Conservation (phyloP, 2,113 vertebrate species). For the Channa maculata region DNA sequence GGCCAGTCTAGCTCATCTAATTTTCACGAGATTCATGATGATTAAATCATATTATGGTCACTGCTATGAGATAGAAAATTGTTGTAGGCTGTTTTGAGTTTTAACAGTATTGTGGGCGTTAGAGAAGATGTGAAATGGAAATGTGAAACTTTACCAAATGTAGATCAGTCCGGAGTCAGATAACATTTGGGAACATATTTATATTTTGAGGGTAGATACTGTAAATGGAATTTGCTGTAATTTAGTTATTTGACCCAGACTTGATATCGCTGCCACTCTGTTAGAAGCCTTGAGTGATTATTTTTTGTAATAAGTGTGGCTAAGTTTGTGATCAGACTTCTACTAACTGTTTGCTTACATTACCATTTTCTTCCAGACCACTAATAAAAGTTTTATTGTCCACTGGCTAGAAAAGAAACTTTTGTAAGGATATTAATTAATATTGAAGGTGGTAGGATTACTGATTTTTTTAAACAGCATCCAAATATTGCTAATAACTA, state of each 20-base stretch:
- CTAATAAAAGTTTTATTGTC: constrained; percentile 15
- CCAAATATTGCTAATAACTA: constrained; percentile 55
- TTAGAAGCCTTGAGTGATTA: constrained; percentile 9
- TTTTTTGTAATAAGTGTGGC: constrained; percentile 22
- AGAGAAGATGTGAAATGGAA: constrained; percentile 30
- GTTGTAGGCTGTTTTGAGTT: constrained; percentile 6
- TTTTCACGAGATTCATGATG: constrained; percentile 2
- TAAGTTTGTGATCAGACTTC: constrained; percentile 23
- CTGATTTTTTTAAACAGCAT: constrained; percentile 52
- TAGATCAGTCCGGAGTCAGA: constrained; percentile 46
- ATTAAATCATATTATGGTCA: constrained; percentile 8
- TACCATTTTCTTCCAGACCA: constrained; percentile 28
- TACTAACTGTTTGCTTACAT: constrained; percentile 20
- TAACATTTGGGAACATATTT: constrained; percentile 10
- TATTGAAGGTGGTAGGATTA: constrained; percentile 41
- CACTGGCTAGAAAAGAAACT: constrained; percentile 30
- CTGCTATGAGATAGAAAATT: constrained; percentile 10
- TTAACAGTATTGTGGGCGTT: neutral
- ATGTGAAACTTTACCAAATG: constrained; percentile 38
- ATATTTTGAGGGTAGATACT: neutral
- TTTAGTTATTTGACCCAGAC: constrained; percentile 14
- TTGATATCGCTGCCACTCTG: constrained; percentile 31
- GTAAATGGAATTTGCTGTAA: neutral
- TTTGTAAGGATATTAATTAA: constrained; percentile 43
- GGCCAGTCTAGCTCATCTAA: constrained; percentile 8